phyloP scores from a whole-genome alignment of 2,797 vertebrate species.

The Vespertilio murinus region DNA sequence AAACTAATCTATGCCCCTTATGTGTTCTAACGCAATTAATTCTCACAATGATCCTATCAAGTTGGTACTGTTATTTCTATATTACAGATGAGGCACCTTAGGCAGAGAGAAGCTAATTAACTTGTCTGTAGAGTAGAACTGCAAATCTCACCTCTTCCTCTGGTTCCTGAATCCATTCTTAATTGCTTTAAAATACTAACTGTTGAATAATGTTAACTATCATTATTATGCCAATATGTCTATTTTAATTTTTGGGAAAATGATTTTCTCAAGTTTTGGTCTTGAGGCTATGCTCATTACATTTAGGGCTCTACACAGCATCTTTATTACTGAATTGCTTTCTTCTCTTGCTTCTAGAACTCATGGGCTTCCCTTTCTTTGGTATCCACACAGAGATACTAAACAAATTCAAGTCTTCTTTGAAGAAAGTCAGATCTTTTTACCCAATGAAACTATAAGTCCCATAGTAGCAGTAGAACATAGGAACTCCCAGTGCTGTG shows the following conservation, averaged over 20 bases:
- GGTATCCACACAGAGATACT: neutral
- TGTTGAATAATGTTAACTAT: neutral
- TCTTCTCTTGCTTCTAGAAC: neutral
- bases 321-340: neutral
- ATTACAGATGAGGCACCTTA: neutral
- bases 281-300: neutral
- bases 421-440: neutral
- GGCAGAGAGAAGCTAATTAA: neutral
- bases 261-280: neutral
- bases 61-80: neutral
- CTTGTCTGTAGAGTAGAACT: neutral
- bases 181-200: neutral
- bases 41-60: neutral
- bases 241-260: neutral
- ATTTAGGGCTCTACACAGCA: neutral
- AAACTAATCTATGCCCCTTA: neutral
- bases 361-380: neutral
- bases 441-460: neutral
- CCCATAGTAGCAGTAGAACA: neutral
- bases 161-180: neutral
- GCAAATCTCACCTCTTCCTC: neutral
- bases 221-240: neutral
- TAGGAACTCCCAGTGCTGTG: neutral
- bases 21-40: conserved; percentile 22
- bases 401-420: neutral